These are phyloP conservation scores for Turdus rufiventris DNA, from an alignment of 2,113 vertebrate genomes.

Conservation along the genomic window DNA sequence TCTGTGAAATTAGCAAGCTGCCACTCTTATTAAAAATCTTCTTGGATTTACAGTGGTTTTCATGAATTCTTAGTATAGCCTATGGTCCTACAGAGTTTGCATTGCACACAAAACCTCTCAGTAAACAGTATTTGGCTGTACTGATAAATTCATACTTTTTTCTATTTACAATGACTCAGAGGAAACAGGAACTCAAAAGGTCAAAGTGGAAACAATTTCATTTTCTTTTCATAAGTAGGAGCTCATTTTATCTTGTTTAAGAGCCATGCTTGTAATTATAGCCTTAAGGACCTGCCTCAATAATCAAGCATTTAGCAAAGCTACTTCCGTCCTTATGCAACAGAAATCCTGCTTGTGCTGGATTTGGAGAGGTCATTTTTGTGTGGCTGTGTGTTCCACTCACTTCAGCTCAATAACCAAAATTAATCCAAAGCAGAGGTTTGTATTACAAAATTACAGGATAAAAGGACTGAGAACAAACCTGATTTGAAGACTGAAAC, in stretches of 20 bases:
- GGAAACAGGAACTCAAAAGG: constrained; percentile 11
- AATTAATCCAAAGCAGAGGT: neutral
- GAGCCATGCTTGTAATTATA: neutral
- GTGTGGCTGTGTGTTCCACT: neutral
- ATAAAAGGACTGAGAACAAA: neutral
- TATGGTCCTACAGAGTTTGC: neutral
- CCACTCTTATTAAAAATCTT: neutral
- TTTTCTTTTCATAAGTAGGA: neutral
- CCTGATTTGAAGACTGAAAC: neutral
- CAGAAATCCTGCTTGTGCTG: neutral
- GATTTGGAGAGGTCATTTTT: neutral
- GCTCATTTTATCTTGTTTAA: neutral
- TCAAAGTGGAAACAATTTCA: neutral
- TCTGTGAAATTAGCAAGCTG: neutral
- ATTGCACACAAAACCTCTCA: neutral
- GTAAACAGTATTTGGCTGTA: neutral
- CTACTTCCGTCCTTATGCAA: neutral
- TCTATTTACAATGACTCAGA: neutral
- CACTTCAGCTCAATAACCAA: neutral
- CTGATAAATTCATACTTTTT: neutral
- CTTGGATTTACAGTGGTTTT: neutral
- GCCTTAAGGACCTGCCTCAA: neutral
- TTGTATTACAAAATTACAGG: neutral
- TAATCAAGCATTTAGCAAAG: neutral
- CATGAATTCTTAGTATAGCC: neutral